Base-by-base conservation (phyloP, 2,797 vertebrate genomes). In the Pangasius krempfi region DNA sequence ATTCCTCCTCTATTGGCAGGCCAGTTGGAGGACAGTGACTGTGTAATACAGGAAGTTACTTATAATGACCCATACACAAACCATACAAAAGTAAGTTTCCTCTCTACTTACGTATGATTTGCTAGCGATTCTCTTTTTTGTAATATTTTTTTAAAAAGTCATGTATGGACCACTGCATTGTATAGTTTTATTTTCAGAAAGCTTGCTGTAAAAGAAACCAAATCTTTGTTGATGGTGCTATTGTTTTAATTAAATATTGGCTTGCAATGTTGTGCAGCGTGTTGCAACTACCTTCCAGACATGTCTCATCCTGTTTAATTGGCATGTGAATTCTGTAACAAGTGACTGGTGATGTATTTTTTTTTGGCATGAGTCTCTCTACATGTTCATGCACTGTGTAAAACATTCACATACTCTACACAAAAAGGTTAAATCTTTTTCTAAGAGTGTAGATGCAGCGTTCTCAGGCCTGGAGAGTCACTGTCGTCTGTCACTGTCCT, bases 61-160 rank as follows among this genome's bases (percentile, higher is more conserved):
- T 99, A 99, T 93, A 91, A 93, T 0, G 97, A 97, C 72, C 98
- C 97, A 0, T 99, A 98, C 92, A 94, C 95, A 87, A 98, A 97
- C 89, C 91, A 95, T 90, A 97, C 97, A 3, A 87, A 96, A 97
- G 99, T 99, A 94, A 95, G 91, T 54, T 75, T 89, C 54, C 40
- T 30, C 4, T 18, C 54, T 62, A 16, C 47, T 70, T 86, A 25
- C 58, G 22, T 62, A 64, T 50, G 50, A 54, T 9, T 62, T 86
- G 10, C 12, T 33, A 75, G 33, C 0, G 0, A 44, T 52, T 86
- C 3, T 30, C 25, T 54, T 44, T n/a, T 47, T 33, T 58, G 5
- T 27, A 40, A 47, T 47, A 2, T 27, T 40, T 66, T 81, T 50
- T 83, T 9, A 6, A 16, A 20, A 56, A 40, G 54, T 81, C 54